phyloP scores from a whole-genome alignment of 1,140 invertebrate genomes.

The Drosophila bipectinata region DNA sequence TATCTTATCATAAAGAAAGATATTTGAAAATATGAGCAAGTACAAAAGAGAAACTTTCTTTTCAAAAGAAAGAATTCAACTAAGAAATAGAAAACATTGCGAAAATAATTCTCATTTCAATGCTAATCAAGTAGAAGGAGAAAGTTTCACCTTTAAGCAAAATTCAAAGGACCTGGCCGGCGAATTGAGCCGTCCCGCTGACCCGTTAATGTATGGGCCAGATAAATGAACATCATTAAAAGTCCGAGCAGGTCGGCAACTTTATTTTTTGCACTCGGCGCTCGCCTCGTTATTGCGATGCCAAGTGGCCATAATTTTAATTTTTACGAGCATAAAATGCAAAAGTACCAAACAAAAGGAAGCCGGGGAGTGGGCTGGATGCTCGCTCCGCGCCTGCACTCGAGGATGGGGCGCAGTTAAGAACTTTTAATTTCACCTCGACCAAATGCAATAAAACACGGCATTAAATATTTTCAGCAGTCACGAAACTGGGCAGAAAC shows the following conservation, averaged over 20 bases:
- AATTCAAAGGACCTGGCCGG: conserved; percentile 16
- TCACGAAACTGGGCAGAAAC: conserved; percentile 29
- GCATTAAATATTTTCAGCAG: conserved; percentile 48
- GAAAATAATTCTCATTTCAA: not conserved
- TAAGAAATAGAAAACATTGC: not conserved
- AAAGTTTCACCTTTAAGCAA: conserved; percentile 16
- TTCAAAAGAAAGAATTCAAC: not conserved
- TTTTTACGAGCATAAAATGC: conserved; percentile 72
- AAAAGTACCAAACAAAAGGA: conserved; percentile 36
- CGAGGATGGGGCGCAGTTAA: conserved; percentile 16
- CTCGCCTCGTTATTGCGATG: conserved; percentile 49
- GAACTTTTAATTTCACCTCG: conserved; percentile 57
- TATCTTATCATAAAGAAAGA: no score
- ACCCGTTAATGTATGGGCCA: conserved; percentile 42
- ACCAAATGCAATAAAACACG: conserved; percentile 44
- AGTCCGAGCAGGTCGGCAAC: conserved; percentile 43
- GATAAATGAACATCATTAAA: conserved; percentile 61
- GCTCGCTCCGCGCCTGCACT: not conserved
- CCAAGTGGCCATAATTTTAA: conserved; percentile 77
- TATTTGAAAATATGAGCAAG: no score
- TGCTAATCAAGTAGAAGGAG: conserved; percentile 10
- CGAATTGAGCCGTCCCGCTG: conserved; percentile 31
- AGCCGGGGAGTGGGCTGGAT: conserved; percentile 4
- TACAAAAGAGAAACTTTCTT: not conserved
- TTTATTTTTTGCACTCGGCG: conserved; percentile 2